phyloP scores from a whole-genome alignment of 2,888 invertebrate genomes.

The Marasmarcha lunaedactyla region DNA sequence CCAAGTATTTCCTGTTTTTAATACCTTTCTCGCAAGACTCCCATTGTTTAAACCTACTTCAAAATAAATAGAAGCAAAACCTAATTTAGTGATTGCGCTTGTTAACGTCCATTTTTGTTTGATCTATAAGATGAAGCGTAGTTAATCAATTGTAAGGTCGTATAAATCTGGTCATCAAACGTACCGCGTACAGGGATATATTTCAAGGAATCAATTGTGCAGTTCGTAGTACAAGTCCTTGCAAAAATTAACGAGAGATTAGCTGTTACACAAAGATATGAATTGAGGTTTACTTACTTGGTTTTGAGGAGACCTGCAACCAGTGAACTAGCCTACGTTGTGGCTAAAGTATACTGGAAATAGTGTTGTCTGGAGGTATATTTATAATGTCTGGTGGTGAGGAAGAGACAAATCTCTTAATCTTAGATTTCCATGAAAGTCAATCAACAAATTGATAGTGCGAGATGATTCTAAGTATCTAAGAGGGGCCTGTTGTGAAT shows the following conservation, averaged over 20 bases:
- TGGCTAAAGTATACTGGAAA: not conserved
- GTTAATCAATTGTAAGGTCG: not conserved
- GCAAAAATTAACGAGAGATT: not conserved
- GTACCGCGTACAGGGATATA: not conserved
- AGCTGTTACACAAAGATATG: not conserved
- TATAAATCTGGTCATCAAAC: not conserved
- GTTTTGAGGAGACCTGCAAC: not conserved
- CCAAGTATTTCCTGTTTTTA: not conserved
- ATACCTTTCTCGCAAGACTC: too few species aligned
- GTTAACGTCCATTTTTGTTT: not conserved
- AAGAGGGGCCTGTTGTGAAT: conserved; percentile 18
- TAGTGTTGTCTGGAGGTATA: not conserved
- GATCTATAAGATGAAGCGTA: not conserved
- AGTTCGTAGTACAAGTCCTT: not conserved
- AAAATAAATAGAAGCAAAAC: not conserved
- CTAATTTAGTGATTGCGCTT: conserved; percentile 1
- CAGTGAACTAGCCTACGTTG: not conserved
- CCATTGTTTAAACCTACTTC: not conserved
- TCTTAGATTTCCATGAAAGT: conserved; percentile 43
- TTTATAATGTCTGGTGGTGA: not conserved
- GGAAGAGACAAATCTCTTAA: conserved; percentile 10
- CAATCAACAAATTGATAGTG: conserved; percentile 33
- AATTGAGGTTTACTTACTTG: not conserved
- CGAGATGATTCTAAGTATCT: not conserved
- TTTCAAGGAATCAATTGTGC: conserved; percentile 1